Percentiles rank a stretch among this genome's conserved stretches.
Conservation (phyloP, 37 sponge, comb jelly and placozoan species). For the Oopsacas minuta region DNA sequence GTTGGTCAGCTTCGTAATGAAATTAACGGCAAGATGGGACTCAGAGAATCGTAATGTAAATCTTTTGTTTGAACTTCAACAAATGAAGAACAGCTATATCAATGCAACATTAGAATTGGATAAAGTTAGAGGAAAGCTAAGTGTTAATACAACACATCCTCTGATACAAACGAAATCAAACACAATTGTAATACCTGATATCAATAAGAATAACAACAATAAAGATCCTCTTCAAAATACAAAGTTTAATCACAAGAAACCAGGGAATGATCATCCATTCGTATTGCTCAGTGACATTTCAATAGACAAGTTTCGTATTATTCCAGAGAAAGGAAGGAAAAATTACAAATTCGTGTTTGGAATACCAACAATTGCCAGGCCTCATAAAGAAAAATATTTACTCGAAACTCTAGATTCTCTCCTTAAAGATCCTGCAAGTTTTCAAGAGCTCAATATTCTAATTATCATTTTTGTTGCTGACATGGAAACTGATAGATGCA, state of each 20-base stretch:
- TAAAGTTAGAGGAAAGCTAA: background rate
- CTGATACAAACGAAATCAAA: background rate
- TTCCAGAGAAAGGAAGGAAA: background rate
- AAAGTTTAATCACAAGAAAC: background rate
- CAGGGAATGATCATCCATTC: background rate
- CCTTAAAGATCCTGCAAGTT: background rate
- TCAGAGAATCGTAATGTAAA: background rate
- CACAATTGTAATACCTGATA: background rate
- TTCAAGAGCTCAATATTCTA: background rate
- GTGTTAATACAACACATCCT: background rate
- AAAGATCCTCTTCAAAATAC: background rate
- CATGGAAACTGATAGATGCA: constrained; percentile 6
- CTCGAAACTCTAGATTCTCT: background rate
- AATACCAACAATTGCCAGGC: background rate
- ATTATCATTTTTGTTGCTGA: constrained; percentile 24
- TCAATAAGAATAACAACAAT: background rate
- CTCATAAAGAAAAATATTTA: background rate
- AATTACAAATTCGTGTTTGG: background rate
- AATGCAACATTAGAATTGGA: background rate
- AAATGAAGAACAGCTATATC: background rate
- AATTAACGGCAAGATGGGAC: background rate
- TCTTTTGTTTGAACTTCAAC: background rate
- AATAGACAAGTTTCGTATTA: background rate
- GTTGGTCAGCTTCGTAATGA: background rate
- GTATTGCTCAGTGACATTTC: background rate